These are phyloP conservation scores for Invenusta paracnida DNA, from an alignment of 2,888 invertebrate genomes.

Conservation along the genomic window DNA sequence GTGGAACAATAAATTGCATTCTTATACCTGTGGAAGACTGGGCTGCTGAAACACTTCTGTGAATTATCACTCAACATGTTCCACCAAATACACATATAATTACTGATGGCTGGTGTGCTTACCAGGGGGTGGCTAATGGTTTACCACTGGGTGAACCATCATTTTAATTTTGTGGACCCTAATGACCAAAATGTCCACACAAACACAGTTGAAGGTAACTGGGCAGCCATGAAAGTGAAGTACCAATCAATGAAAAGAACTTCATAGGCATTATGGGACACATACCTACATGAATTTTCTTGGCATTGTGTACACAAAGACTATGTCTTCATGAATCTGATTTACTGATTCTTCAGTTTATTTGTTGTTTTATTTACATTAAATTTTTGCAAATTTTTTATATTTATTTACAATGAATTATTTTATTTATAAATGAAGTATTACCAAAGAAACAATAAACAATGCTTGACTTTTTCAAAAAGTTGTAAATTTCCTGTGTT, in stretches of 20 bases:
- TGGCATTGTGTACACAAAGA: not conserved
- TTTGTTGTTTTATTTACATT: too few species aligned
- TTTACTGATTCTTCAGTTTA: not conserved
- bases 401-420: too few species aligned
- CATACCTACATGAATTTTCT: not conserved
- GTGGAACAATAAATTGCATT: not conserved
- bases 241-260: not conserved
- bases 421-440: too few species aligned
- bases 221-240: not conserved
- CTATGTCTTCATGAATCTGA: not conserved
- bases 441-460: too few species aligned
- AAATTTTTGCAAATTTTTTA: too few species aligned
- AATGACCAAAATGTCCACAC: not conserved
- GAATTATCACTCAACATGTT: not conserved
- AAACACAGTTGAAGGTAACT: not conserved
- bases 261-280: not conserved
- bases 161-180: not conserved
- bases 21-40: not conserved
- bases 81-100: not conserved
- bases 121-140: not conserved
- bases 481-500: too few species aligned
- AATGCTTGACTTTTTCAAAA: too few species aligned
- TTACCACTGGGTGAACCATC: not conserved
- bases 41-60: not conserved
- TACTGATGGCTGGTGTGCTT: not conserved